These are phyloP conservation scores for Nesidiocoris tenuis DNA, from an alignment of 2,888 invertebrate species.

Conservation along the genomic window DNA sequence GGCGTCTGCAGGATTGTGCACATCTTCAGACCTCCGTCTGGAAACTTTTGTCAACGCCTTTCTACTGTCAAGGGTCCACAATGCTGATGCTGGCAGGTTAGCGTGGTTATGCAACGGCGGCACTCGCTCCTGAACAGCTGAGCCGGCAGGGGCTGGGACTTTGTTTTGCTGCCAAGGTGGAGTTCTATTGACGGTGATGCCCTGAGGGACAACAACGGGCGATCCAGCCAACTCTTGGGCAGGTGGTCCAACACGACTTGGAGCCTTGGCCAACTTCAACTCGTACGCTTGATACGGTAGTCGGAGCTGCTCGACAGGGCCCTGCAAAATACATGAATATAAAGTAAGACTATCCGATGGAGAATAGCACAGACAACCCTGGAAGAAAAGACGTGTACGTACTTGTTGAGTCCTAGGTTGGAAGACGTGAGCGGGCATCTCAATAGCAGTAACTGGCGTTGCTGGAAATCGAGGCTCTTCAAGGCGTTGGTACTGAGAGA, in stretches of 20 bases:
- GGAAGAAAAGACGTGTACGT: neutral
- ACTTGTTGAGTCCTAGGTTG: neutral
- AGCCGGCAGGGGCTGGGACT: neutral
- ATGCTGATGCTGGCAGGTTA: conserved; percentile 58
- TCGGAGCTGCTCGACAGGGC: conserved; percentile 14
- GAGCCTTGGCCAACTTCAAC: conserved; percentile 21
- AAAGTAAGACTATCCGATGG: neutral
- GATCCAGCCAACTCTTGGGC: neutral
- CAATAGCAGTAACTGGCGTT: neutral
- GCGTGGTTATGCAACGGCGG: conserved; percentile 63
- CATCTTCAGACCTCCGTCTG: conserved; percentile 59
- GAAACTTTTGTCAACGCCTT: conserved; percentile 53
- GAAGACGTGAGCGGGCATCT: neutral
- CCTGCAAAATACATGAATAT: too few relatives aligned
- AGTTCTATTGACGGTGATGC: conserved; percentile 44
- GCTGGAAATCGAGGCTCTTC: conserved; percentile 23
- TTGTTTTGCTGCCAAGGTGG: conserved; percentile 50
- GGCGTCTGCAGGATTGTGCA: conserved; percentile 21
- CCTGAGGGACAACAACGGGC: conserved; percentile 3
- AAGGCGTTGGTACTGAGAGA: conserved; percentile 21
- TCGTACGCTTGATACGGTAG: conserved; percentile 25
- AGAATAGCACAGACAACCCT: neutral
- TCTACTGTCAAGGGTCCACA: conserved; percentile 61
- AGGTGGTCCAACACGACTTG: conserved; percentile 7
- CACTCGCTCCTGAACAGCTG: conserved; percentile 62